These are phyloP conservation scores for Drosophila colorata DNA, from an alignment of 2,888 invertebrate genomes.

Conservation along the genomic window DNA sequence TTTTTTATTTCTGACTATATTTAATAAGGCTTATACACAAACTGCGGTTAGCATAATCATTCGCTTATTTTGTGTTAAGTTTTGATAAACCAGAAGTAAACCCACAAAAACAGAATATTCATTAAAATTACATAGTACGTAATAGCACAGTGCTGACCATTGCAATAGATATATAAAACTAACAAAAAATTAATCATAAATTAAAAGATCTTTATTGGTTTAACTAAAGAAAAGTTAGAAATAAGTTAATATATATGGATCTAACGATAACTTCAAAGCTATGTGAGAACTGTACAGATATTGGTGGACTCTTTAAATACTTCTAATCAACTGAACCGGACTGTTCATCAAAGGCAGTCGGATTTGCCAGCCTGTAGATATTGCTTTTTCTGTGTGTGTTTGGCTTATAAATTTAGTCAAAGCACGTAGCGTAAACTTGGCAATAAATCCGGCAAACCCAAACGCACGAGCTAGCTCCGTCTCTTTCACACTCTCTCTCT, in stretches of 20 bases:
- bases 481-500: constrained; percentile 8
- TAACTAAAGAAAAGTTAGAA: too few species aligned
- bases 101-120: background rate
- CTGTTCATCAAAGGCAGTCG: constrained; percentile 35
- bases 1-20: too few species aligned
- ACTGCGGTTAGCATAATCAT: background rate
- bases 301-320: constrained; percentile 2
- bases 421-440: constrained; percentile 83
- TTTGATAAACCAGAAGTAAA: constrained; percentile 8
- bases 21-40: too few species aligned
- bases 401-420: constrained; percentile 84
- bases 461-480: constrained; percentile 31
- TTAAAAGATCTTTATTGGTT: background rate
- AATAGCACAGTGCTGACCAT: background rate
- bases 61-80: background rate
- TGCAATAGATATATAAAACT: background rate
- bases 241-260: background rate
- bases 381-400: constrained; percentile 37
- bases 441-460: constrained; percentile 74
- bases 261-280: background rate
- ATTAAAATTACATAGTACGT: constrained; percentile 11
- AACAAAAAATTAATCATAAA: background rate
- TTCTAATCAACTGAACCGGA: constrained; percentile 51
- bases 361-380: constrained; percentile 30
- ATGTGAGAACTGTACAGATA: background rate